Conservation (phyloP, 2,888 invertebrate genomes). For the Cordilura impudica region DNA sequence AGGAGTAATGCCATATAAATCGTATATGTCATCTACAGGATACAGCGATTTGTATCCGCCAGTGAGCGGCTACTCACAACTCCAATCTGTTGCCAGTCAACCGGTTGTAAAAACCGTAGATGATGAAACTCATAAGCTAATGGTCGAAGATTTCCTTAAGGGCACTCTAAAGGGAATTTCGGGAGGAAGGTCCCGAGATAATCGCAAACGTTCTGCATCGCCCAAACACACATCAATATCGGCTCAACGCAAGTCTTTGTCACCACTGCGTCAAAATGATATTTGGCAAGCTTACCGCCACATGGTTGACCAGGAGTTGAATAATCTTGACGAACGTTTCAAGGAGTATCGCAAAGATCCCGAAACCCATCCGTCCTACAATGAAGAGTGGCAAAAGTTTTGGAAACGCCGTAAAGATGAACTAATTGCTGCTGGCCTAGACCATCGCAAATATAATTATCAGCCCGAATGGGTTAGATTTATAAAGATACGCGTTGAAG, state of each 20-base stretch:
- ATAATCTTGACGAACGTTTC: slow-evolving; percentile 80
- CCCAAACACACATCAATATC: background rate
- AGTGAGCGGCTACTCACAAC: background rate
- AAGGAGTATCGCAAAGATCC: slow-evolving; percentile 82
- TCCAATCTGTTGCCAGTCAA: background rate
- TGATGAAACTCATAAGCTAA: slow-evolving; percentile 72
- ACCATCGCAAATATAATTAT: slow-evolving; percentile 88
- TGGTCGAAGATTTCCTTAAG: slow-evolving; percentile 74
- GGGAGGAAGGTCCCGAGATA: background rate
- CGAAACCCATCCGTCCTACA: slow-evolving; percentile 90
- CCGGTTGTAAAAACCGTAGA: slow-evolving; percentile 64
- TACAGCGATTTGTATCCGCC: slow-evolving; percentile 16
- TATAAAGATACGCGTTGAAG: slow-evolving; percentile 88
- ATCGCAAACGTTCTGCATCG: background rate
- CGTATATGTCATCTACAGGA: slow-evolving; percentile 61
- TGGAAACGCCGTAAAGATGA: slow-evolving; percentile 90
- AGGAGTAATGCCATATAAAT: slow-evolving; percentile 13
- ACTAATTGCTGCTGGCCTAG: slow-evolving; percentile 78
- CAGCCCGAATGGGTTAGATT: slow-evolving; percentile 92
- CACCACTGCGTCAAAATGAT: slow-evolving; percentile 71
- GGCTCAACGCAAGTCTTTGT: slow-evolving; percentile 67
- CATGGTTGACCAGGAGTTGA: slow-evolving; percentile 70
- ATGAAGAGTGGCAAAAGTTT: slow-evolving; percentile 92
- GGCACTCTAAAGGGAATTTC: slow-evolving; percentile 62
- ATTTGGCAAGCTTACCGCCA: slow-evolving; percentile 75